Evolutionary conservation across 2,113 vertebrate genomes (phyloP).

Genomic region (Aegithalos caudatus): DNA sequence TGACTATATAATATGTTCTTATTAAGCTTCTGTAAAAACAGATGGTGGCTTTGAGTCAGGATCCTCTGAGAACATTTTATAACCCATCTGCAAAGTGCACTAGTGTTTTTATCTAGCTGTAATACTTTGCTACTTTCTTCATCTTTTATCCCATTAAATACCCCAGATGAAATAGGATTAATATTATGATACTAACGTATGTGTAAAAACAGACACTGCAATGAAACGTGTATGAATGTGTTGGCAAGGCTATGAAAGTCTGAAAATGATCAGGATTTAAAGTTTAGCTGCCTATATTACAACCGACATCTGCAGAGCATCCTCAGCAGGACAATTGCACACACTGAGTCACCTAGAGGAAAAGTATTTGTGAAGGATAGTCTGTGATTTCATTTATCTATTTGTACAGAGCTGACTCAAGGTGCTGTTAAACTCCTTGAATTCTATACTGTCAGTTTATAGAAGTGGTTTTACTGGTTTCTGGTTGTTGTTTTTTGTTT

Average conservation of each 20-base stretch:
- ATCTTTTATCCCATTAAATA: constrained; percentile 38
- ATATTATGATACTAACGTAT: background rate
- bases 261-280: constrained; percentile 18
- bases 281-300: background rate
- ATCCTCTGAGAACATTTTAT: constrained; percentile 35
- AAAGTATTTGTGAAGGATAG: background rate
- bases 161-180: constrained; percentile 9
- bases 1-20: background rate
- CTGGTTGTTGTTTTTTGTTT: too few species aligned
- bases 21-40: constrained; percentile 14
- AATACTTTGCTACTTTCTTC: constrained; percentile 11
- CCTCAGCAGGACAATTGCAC: background rate
- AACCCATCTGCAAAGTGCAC: background rate
- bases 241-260: background rate
- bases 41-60: background rate
- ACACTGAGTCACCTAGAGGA: background rate
- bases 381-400: background rate
- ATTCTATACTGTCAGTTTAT: background rate
- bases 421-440: background rate
- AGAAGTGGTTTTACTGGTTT: background rate
- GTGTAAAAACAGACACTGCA: constrained; percentile 1
- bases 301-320: background rate
- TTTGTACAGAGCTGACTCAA: background rate
- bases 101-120: constrained; percentile 5
- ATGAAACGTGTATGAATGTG: background rate